Conservation (phyloP, 2,888 invertebrate species). For the Adelognathus sp. region DNA sequence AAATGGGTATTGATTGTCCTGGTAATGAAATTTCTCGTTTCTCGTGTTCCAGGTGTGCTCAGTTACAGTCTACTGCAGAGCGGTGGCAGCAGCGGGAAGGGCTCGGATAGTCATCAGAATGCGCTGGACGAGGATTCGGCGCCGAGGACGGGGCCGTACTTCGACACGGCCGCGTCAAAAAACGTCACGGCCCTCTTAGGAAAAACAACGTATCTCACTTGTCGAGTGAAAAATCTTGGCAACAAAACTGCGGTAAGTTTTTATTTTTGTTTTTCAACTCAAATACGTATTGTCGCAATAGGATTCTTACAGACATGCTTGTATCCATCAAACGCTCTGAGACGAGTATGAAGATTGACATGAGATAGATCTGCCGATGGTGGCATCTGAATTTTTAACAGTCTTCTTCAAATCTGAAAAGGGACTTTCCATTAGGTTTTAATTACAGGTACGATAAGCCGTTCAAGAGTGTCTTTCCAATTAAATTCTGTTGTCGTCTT, state of each 20-base stretch:
- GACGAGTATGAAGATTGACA: too few relatives aligned
- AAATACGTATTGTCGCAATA: neutral
- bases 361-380: too few relatives aligned
- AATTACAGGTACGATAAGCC: too few relatives aligned
- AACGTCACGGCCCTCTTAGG: constrained; percentile 92
- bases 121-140: constrained; percentile 80
- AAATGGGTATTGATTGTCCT: neutral
- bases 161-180: constrained; percentile 88
- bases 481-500: too few relatives aligned
- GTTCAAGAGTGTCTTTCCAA: too few relatives aligned
- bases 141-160: constrained; percentile 87
- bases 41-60: constrained; percentile 72
- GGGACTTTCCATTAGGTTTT: too few relatives aligned
- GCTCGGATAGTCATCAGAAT: constrained; percentile 80
- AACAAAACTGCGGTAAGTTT: constrained; percentile 91
- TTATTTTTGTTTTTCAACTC: neutral
- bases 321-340: neutral
- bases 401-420: too few relatives aligned
- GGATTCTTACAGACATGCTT: too few relatives aligned
- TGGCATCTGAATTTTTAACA: too few relatives aligned
- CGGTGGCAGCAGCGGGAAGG: constrained; percentile 70
- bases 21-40: neutral
- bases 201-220: constrained; percentile 94
- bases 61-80: constrained; percentile 72
- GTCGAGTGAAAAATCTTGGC: constrained; percentile 94